Evolutionary conservation across 2,797 vertebrate species (phyloP), one percentile per base, ranked within the genome.

Genomic region (Nyctibius grandis): DNA sequence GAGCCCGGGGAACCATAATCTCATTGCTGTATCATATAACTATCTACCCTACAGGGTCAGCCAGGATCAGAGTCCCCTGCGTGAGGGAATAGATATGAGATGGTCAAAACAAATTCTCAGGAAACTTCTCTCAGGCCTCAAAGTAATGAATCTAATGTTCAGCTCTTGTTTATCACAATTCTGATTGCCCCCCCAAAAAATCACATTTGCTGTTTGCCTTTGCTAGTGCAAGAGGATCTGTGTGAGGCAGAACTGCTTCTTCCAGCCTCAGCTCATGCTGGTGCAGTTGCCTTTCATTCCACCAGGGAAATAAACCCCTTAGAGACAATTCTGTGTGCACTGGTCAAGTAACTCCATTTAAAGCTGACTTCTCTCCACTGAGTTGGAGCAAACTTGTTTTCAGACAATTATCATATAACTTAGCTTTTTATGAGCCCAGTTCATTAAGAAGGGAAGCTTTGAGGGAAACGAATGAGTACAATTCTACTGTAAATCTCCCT

Each of bases 391-490:
- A 94, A 92, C 63, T 78, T 57, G 33, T 79, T 88, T 54, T 88
- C 84, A 69, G 29, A 34, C n/a, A 48, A 25, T 47, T 51, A 68
- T 53, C 42, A 22, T 18, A 50, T 59, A 82, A 70, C 28, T 77
- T 85, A 72, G 31, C 33, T 80, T 90, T 64, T 42, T 63, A 48
- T 26, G 64, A 91, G 44, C 51, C 70, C 51, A 82, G 22, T 70
- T 91, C 74, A 91, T 95, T 95, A 84, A 65, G 83, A 95, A 77
- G 23, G 6, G 36, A 93, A 92, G 42, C 9, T 76, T 82, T 74
- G 91, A 80, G 63, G 60, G 57, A 92, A 95, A 91, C 20, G 34
- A 88, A 91, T 67, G 73, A 95, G 38, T 31, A 34, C 31, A 78
- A 59, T 54, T 95, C 80, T 73, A 91, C 56, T 73, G 89, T 69